Conservation (phyloP, 1,140 invertebrate genomes). For the Sarcophaga peregrina region DNA sequence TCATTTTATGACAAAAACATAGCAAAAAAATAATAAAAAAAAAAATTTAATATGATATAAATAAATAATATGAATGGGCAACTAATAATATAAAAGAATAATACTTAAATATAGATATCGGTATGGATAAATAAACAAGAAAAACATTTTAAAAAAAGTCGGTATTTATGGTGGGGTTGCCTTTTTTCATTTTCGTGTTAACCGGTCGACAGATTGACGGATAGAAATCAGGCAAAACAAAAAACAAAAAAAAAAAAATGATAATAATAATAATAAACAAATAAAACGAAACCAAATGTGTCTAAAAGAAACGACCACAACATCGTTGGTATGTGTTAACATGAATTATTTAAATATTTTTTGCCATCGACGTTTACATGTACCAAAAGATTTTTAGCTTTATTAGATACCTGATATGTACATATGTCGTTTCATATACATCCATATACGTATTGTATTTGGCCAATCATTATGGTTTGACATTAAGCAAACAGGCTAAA, state of each 20-base stretch:
- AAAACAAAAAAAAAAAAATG: background rate
- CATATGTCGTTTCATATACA: too few relatives aligned
- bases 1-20: background rate
- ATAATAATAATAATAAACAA: too few relatives aligned
- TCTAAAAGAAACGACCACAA: too few relatives aligned
- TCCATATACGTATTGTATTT: too few relatives aligned
- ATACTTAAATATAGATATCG: slow-evolving; percentile 22
- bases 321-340: too few relatives aligned
- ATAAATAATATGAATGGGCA: background rate
- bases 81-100: background rate
- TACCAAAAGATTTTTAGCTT: too few relatives aligned
- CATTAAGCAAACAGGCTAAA: too few relatives aligned
- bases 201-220: background rate
- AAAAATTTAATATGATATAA: slow-evolving; percentile 12
- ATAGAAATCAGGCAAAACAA: background rate
- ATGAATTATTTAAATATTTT: too few relatives aligned
- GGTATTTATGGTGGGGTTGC: background rate
- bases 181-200: background rate
- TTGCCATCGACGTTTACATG: too few relatives aligned
- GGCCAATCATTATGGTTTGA: too few relatives aligned
- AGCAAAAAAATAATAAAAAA: background rate
- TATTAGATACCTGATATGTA: too few relatives aligned
- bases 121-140: slow-evolving; percentile 1
- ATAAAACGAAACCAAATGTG: too few relatives aligned
- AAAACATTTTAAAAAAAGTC: background rate